phyloP scores from a whole-genome alignment of 2,888 invertebrate species.

The Torymus tubicola region DNA sequence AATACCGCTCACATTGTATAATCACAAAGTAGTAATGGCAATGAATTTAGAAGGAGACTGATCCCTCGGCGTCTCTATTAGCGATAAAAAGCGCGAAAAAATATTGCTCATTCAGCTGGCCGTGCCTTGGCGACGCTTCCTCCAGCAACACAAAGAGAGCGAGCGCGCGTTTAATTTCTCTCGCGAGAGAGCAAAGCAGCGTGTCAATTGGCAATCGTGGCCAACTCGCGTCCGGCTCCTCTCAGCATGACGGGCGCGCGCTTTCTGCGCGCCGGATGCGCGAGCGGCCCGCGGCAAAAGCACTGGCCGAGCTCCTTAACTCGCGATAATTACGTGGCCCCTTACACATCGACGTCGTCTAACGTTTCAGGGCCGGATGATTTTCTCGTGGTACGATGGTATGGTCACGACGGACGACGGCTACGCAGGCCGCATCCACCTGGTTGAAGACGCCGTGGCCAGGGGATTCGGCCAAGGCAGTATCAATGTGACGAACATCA shows the following conservation, averaged over 20 bases:
- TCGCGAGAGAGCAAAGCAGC: background rate
- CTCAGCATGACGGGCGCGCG: slow-evolving; percentile 1
- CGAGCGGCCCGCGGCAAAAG: slow-evolving; percentile 28
- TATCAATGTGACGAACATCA: slow-evolving; percentile 90
- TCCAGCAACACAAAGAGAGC: background rate
- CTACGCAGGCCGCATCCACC: slow-evolving; percentile 85
- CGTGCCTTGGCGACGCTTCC: background rate
- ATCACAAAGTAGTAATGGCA: no score
- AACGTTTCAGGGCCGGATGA: slow-evolving; percentile 82
- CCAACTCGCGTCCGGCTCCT: slow-evolving; percentile 30
- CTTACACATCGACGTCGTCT: slow-evolving; percentile 13
- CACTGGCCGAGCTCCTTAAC: slow-evolving; percentile 58
- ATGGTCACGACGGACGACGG: slow-evolving; percentile 83
- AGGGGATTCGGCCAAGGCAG: slow-evolving; percentile 83
- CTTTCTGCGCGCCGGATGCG: slow-evolving; percentile 60
- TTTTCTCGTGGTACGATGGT: slow-evolving; percentile 90
- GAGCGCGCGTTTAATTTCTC: slow-evolving; percentile 32
- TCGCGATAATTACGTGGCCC: slow-evolving; percentile 63
- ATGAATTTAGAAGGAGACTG: no score
- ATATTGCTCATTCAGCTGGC: background rate
- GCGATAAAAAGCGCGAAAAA: background rate
- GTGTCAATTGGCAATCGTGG: slow-evolving; percentile 50
- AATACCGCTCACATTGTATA: no score
- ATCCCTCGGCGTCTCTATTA: no score
- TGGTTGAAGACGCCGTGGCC: slow-evolving; percentile 80